Percentiles rank a stretch among this genome's conserved stretches.
Evolutionary conservation across 2,113 vertebrate genomes (phyloP).

Genomic region (Macroglossus sobrinus): DNA sequence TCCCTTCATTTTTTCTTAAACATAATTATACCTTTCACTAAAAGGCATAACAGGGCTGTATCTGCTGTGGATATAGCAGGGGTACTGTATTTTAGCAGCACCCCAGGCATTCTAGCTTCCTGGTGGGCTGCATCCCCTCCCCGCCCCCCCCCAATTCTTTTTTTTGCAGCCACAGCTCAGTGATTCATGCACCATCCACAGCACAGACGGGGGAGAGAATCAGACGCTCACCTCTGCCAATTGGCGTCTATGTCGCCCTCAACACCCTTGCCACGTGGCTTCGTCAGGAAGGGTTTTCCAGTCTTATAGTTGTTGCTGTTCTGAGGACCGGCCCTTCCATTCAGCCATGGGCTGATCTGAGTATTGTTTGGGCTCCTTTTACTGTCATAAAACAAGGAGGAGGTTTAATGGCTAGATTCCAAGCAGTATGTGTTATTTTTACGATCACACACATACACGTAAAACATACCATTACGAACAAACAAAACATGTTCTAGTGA

Average conservation of each 20-base stretch:
- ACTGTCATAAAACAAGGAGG: neutral
- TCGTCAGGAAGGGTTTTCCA: neutral
- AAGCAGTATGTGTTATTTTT: neutral
- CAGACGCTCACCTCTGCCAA: neutral
- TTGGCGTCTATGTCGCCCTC: neutral
- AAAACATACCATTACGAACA: neutral
- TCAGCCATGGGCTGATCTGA: neutral
- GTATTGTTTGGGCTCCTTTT: neutral
- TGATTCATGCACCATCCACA: neutral
- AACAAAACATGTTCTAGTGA: neutral
- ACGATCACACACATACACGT: neutral
- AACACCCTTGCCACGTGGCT: neutral
- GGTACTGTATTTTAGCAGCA: too few species aligned
- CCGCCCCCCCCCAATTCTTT: neutral
- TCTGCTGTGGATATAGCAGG: neutral
- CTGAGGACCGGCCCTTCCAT: neutral
- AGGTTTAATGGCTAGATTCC: neutral
- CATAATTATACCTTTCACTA: neutral
- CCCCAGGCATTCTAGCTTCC: neutral
- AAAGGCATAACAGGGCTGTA: neutral
- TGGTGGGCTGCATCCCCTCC: neutral
- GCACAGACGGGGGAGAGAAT: neutral
- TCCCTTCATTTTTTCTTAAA: neutral
- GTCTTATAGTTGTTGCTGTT: neutral
- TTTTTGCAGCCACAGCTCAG: neutral